Percentiles rank a stretch among this genome's conserved stretches.
Conservation (phyloP, 2,113 vertebrate genomes). For the Neolamprologus caudopunctatus region DNA sequence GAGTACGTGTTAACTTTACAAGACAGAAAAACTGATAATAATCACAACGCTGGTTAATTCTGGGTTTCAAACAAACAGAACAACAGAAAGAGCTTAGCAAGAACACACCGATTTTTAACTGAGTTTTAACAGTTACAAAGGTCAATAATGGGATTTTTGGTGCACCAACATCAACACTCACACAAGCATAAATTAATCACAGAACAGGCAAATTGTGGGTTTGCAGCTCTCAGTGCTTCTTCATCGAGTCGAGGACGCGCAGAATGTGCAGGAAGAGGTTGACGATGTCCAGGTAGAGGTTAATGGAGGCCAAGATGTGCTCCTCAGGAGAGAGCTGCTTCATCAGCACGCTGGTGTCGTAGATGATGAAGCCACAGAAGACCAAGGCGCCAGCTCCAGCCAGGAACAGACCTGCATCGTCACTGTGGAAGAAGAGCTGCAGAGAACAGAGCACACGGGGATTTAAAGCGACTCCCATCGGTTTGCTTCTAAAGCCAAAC, state of each 20-base stretch:
- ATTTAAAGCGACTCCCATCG: fast-evolving
- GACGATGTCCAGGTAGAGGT: constrained; percentile 91
- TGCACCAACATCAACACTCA: neutral
- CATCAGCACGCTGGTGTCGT: constrained; percentile 89
- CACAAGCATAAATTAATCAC: neutral
- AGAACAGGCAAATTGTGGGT: neutral
- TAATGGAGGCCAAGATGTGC: constrained; percentile 89
- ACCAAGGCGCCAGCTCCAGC: constrained; percentile 81
- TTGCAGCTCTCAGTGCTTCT: constrained; percentile 77
- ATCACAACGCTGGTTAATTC: neutral
- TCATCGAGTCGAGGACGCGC: constrained; percentile 80
- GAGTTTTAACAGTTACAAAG: neutral
- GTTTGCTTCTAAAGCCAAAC: neutral
- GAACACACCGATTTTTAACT: fast-evolving
- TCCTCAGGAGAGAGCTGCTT: constrained; percentile 93
- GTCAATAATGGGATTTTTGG: neutral
- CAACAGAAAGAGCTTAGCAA: neutral
- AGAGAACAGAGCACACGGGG: neutral
- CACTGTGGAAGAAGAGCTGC: constrained; percentile 85
- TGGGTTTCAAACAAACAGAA: neutral
- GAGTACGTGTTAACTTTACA: neutral
- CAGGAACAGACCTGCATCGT: constrained; percentile 76
- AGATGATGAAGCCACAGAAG: constrained; percentile 97
- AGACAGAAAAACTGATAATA: neutral
- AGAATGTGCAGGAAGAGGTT: constrained; percentile 91